Percentiles rank a stretch among this genome's conserved stretches.
Evolutionary conservation across 2,888 invertebrate genomes (phyloP).

Genomic region (Erannis defoliaria): DNA sequence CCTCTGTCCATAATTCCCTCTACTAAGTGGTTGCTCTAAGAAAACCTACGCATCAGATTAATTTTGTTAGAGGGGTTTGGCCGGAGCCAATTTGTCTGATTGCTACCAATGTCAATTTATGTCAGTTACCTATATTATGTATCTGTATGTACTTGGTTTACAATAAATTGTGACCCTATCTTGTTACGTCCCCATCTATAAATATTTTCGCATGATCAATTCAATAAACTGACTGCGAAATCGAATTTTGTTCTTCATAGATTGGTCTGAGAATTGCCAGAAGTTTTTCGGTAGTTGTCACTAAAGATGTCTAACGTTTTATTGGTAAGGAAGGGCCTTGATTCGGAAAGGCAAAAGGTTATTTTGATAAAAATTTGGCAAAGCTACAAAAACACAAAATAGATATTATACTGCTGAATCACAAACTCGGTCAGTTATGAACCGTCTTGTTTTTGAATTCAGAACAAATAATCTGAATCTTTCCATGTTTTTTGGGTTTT

Average conservation of each 20-base stretch:
- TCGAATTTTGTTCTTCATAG: conserved; percentile 60
- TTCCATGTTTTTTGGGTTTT: too few species aligned
- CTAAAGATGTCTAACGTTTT: conserved; percentile 34
- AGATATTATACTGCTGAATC: not conserved
- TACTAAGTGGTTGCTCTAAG: conserved; percentile 80
- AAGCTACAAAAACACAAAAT: conserved; percentile 18
- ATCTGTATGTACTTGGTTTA: conserved; percentile 65
- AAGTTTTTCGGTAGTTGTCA: conserved; percentile 35
- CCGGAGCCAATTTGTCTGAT: conserved; percentile 87
- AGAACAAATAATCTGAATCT: not conserved
- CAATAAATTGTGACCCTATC: conserved; percentile 85
- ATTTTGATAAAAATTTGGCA: conserved; percentile 15
- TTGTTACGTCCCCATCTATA: conserved; percentile 81
- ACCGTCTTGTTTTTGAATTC: not conserved
- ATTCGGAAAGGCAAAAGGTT: conserved; percentile 3
- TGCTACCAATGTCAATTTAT: conserved; percentile 82
- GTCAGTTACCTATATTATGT: conserved; percentile 70
- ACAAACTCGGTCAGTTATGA: not conserved
- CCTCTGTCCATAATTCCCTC: conserved; percentile 64
- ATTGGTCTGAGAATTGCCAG: conserved; percentile 32
- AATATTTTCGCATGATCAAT: conserved; percentile 86
- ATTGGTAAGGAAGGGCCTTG: conserved; percentile 18
- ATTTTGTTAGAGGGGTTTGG: conserved; percentile 82
- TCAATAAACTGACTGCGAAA: conserved; percentile 76
- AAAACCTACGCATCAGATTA: conserved; percentile 84